Evolutionary conservation across 30 jellyfish, hydroid and myxozoan genomes (phyloP).

Genomic region (Aurelia aurita complex sp. Pacific): DNA sequence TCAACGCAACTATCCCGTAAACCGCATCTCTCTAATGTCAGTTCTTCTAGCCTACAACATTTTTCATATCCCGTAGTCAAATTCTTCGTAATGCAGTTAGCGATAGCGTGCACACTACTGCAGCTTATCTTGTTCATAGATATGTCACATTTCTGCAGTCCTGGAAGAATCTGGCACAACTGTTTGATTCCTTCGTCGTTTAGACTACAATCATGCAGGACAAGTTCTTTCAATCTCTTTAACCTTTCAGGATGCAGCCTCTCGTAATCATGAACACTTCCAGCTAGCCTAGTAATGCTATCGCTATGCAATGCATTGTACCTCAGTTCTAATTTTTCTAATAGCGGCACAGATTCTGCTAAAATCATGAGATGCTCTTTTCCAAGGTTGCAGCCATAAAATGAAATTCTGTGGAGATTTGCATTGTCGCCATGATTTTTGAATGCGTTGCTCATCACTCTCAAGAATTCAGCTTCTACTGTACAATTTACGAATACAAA

Average conservation of each 20-base stretch:
- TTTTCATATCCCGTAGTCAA: neutral
- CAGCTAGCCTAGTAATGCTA: neutral
- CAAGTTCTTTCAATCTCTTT: neutral
- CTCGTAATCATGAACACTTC: neutral
- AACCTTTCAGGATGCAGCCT: neutral
- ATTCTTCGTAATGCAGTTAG: neutral
- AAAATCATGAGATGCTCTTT: neutral
- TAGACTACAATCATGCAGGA: neutral
- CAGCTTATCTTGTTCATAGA: neutral
- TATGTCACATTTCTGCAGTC: neutral
- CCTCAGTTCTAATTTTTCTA: neutral
- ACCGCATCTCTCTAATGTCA: slow-evolving; percentile 22
- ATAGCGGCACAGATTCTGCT: neutral
- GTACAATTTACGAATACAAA: neutral
- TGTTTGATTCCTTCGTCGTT: neutral
- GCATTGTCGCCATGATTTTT: neutral
- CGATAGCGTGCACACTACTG: neutral
- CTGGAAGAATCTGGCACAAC: neutral
- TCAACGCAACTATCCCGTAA: slow-evolving; percentile 1
- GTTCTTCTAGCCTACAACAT: slow-evolving; percentile 2
- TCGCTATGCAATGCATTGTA: neutral
- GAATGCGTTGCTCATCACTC: neutral
- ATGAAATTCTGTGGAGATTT: neutral
- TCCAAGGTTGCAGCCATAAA: neutral
- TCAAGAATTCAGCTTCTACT: neutral